These are phyloP conservation scores for Meleagris gallopavo DNA, from an alignment of 2,113 vertebrate genomes.

Conservation along the genomic window DNA sequence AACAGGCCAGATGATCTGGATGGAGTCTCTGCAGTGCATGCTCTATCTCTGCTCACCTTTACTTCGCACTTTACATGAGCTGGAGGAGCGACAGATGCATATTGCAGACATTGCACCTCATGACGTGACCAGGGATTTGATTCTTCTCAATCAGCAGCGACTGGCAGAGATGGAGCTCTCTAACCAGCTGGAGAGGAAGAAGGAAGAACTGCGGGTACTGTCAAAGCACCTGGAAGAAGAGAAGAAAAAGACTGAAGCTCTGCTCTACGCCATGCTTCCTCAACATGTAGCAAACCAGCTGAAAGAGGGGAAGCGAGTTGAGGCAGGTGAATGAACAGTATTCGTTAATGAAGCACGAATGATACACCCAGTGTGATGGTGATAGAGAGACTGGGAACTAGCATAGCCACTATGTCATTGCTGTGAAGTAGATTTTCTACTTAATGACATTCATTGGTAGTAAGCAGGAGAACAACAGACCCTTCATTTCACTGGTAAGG, in stretches of 20 bases:
- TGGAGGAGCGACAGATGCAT: constrained; percentile 85
- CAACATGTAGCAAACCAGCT: constrained; percentile 84
- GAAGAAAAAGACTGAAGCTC: constrained; percentile 81
- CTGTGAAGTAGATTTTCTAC: fast-evolving
- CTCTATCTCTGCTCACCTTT: constrained; percentile 85
- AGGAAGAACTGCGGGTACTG: constrained; percentile 80
- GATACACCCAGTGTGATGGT: not conserved
- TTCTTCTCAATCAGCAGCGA: constrained; percentile 86
- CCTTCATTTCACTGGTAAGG: not conserved
- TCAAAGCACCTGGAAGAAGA: constrained; percentile 83
- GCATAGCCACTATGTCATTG: not conserved
- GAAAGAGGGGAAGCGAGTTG: constrained; percentile 82
- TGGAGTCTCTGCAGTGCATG: constrained; percentile 83
- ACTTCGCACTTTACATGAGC: constrained; percentile 81
- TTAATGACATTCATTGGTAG: not conserved
- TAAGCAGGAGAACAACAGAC: not conserved
- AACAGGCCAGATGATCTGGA: constrained; percentile 87
- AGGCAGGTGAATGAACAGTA: constrained; percentile 79
- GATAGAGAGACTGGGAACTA: not conserved
- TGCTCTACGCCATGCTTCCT: constrained; percentile 84
- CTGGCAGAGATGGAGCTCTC: constrained; percentile 87
- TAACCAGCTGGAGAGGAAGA: constrained; percentile 86
- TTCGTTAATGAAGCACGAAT: not conserved
- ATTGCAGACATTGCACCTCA: constrained; percentile 85
- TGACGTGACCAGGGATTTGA: constrained; percentile 85